Percentiles rank a stretch among this genome's conserved stretches.
phyloP scores from a whole-genome alignment of 2,797 vertebrate species.

The Ptychadena robeensis region DNA sequence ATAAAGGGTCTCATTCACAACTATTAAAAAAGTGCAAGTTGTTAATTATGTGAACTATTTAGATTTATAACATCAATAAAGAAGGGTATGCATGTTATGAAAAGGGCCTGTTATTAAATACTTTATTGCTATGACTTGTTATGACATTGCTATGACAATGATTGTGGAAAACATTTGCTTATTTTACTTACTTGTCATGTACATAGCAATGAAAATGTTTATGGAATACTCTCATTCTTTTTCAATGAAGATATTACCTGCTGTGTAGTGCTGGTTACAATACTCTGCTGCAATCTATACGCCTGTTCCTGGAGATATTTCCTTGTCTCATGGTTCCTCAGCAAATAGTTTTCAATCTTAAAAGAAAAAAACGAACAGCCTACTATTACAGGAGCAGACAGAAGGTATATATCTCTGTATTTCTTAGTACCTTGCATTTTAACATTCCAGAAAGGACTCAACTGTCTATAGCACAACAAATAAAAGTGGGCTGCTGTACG shows the following conservation, averaged over 20 bases:
- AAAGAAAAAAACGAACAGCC: slow-evolving; percentile 42
- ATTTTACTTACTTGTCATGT: background rate
- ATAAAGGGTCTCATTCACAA: too few species aligned
- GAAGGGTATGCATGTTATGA: too few species aligned
- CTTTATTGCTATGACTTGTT: background rate
- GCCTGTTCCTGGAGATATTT: slow-evolving; percentile 96
- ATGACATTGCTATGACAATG: background rate
- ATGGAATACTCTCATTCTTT: background rate
- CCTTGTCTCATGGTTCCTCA: slow-evolving; percentile 94
- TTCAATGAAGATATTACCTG: slow-evolving; percentile 75
- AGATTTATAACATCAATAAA: too few species aligned
- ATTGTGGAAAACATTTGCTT: background rate
- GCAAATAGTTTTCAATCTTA: slow-evolving; percentile 96
- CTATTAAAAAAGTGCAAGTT: too few species aligned
- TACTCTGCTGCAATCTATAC: slow-evolving; percentile 94
- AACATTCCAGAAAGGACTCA: background rate
- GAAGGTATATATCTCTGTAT: background rate
- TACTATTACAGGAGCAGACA: slow-evolving; percentile 10
- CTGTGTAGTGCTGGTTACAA: slow-evolving; percentile 96
- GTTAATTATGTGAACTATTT: too few species aligned
- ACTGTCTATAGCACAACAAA: background rate
- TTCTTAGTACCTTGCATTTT: background rate
- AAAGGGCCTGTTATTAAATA: too few species aligned
- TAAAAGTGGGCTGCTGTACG: background rate
- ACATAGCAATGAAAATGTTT: background rate